Percentiles rank a stretch among this genome's conserved stretches.
These are phyloP conservation scores for Eubasilissa regina DNA, from an alignment of 1,140 invertebrate genomes.

Conservation along the genomic window DNA sequence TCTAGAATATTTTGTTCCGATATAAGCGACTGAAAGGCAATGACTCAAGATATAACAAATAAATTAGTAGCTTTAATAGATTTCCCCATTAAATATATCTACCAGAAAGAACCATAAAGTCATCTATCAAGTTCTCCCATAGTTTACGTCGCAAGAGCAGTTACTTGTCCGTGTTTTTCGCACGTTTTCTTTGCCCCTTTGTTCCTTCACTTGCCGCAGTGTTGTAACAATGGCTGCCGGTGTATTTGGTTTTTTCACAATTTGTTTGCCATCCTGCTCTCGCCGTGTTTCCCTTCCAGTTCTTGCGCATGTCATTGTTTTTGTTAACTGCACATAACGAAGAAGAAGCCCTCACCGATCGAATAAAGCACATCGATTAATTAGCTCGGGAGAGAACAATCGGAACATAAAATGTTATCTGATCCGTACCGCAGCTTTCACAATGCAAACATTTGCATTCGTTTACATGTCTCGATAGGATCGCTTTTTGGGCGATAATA, in stretches of 20 bases:
- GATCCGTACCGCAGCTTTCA: constrained; percentile 18
- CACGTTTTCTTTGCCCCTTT: constrained; percentile 54
- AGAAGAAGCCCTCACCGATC: constrained; percentile 18
- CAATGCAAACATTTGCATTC: constrained; percentile 32
- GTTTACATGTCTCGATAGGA: constrained; percentile 22
- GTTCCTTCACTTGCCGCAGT: constrained; percentile 37
- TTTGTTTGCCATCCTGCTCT: constrained; percentile 24
- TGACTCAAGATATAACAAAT: background rate
- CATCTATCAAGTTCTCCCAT: constrained; percentile 14
- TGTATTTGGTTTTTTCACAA: constrained; percentile 31
- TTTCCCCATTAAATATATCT: background rate
- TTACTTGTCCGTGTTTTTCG: constrained; percentile 31
- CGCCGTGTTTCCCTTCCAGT: constrained; percentile 27
- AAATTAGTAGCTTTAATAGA: background rate
- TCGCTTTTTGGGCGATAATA: background rate
- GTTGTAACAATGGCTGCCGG: constrained; percentile 39
- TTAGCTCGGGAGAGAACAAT: constrained; percentile 36
- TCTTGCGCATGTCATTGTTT: constrained; percentile 36
- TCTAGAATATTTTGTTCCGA: too few species aligned
- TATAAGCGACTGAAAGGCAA: too few species aligned
- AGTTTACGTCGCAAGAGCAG: background rate
- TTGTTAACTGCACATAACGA: background rate
- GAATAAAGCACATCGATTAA: constrained; percentile 42
- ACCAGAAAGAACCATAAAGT: background rate
- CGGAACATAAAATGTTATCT: constrained; percentile 22